A percentile compares a stretch with the other conserved stretches of the same genome.
Evolutionary conservation across 1,140 invertebrate genomes (phyloP).

Genomic region (Eupristina koningsbergeri): DNA sequence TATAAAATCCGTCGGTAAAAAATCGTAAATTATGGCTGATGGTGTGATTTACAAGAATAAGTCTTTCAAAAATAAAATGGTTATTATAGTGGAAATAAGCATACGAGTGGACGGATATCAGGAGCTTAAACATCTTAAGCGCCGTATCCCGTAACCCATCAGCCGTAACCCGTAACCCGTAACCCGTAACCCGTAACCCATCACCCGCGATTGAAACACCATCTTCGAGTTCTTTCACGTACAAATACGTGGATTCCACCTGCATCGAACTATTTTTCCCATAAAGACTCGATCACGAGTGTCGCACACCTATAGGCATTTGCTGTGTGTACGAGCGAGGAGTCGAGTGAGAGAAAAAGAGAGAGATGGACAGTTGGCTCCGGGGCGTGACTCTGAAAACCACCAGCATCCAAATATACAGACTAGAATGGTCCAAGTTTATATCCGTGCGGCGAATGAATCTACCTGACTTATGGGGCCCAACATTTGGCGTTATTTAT

Average conservation of each 20-base stretch:
- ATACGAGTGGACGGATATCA: no score
- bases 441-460: constrained; percentile 60
- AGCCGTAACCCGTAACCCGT: constrained; percentile 43
- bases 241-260: constrained; percentile 63
- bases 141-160: not conserved
- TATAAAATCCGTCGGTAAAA: not conserved
- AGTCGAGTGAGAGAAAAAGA: not conserved
- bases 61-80: constrained; percentile 22
- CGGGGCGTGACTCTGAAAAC: constrained; percentile 72
- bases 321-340: not conserved
- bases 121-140: no score
- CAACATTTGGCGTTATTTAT: constrained; percentile 71
- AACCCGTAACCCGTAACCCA: not conserved
- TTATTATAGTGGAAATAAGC: constrained; percentile 14
- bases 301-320: not conserved
- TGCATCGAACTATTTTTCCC: constrained; percentile 58
- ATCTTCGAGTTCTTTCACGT: constrained; percentile 49
- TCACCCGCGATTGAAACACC: constrained; percentile 67
- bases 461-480: constrained; percentile 72
- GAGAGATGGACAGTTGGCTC: constrained; percentile 44
- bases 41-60: constrained; percentile 15
- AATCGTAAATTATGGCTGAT: constrained; percentile 23
- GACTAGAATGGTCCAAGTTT: constrained; percentile 53
- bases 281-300: constrained; percentile 41
- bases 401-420: constrained; percentile 67